phyloP scores from a whole-genome alignment of 1,140 invertebrate species.

The Marisa cornuarietis region DNA sequence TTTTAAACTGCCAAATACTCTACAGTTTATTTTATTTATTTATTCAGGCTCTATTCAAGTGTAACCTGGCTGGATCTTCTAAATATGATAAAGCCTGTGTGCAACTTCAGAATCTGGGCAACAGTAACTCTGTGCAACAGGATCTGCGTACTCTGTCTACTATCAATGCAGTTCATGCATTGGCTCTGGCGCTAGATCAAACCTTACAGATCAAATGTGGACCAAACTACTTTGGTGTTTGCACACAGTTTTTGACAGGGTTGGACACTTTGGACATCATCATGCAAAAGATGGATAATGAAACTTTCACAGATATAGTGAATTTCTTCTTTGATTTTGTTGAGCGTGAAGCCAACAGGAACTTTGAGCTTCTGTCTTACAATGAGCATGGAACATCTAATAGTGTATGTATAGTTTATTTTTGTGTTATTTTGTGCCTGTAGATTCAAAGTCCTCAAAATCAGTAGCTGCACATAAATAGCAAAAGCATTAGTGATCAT shows the following conservation, averaged over 20 bases:
- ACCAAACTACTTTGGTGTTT: slow-evolving; percentile 47
- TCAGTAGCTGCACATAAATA: too few relatives aligned
- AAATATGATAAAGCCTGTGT: neutral
- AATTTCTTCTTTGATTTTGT: slow-evolving; percentile 48
- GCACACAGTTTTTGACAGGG: slow-evolving; percentile 49
- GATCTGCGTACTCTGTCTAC: slow-evolving; percentile 61
- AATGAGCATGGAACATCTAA: neutral
- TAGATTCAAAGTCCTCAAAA: too few relatives aligned
- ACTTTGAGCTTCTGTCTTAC: slow-evolving; percentile 15
- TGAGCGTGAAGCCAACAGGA: slow-evolving; percentile 46
- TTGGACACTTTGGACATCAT: slow-evolving; percentile 40
- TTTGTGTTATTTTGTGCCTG: too few relatives aligned
- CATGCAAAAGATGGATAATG: slow-evolving; percentile 47
- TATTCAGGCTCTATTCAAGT: slow-evolving; percentile 12
- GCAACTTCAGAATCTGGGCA: neutral
- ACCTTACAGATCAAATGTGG: slow-evolving; percentile 57
- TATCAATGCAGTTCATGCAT: slow-evolving; percentile 49
- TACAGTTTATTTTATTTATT: too few relatives aligned
- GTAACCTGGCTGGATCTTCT: slow-evolving; percentile 2
- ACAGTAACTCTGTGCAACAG: slow-evolving; percentile 32
- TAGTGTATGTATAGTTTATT: too few relatives aligned
- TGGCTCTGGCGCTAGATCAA: slow-evolving; percentile 30
- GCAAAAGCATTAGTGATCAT: too few relatives aligned
- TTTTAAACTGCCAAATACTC: too few relatives aligned
- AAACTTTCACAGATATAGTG: slow-evolving; percentile 50